Evolutionary conservation across 2,888 invertebrate genomes (phyloP).

Genomic region (Chymomyza procnemis): DNA sequence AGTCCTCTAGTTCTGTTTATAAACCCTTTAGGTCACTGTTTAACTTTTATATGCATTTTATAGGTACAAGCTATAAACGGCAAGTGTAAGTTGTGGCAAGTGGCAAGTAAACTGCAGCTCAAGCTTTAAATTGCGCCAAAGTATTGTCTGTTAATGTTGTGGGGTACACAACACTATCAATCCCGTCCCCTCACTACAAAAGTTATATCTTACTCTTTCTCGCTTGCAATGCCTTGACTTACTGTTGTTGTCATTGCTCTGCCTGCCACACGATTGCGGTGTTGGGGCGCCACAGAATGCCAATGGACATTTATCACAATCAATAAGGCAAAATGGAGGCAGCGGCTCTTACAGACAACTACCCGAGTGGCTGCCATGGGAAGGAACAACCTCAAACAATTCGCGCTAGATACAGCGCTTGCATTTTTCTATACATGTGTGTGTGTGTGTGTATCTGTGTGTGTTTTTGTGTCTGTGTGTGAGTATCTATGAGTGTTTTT

Average conservation of each 20-base stretch:
- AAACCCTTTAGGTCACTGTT: not conserved
- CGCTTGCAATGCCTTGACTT: not conserved
- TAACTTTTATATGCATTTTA: not conserved
- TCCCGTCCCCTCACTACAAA: too few relatives aligned
- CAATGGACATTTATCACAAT: constrained; percentile 68
- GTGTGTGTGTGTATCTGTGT: constrained; percentile 10
- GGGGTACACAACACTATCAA: too few relatives aligned
- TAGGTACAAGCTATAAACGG: not conserved
- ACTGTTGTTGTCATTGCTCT: not conserved
- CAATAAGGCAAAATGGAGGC: constrained; percentile 44
- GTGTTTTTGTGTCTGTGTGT: constrained; percentile 36
- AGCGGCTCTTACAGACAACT: constrained; percentile 8
- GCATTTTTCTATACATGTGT: constrained; percentile 60
- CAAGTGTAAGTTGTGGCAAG: not conserved
- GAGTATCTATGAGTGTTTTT: too few relatives aligned
- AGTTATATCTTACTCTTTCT: not conserved
- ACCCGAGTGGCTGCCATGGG: constrained; percentile 12
- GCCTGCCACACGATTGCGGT: constrained; percentile 30
- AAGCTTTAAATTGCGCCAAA: constrained; percentile 16
- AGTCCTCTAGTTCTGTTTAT: not conserved
- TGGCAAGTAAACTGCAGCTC: constrained; percentile 34
- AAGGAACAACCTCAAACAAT: constrained; percentile 1
- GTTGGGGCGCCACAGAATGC: constrained; percentile 42
- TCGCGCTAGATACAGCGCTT: constrained; percentile 2
- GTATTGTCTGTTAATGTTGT: not conserved